These are phyloP conservation scores for Lepidochrysops patricia DNA, from an alignment of 2,888 invertebrate species.

Conservation along the genomic window DNA sequence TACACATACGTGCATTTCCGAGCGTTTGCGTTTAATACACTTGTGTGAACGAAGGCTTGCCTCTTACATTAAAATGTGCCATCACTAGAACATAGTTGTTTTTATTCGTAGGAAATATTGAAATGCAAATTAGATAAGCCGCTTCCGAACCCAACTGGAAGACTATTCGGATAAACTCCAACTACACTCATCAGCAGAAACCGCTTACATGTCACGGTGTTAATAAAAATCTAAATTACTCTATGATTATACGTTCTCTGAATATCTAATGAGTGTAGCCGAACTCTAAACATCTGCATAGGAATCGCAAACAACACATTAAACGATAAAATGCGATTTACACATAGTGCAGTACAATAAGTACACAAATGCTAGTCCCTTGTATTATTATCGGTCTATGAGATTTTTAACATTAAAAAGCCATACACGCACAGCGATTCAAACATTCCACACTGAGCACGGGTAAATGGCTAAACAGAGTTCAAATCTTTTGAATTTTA, in stretches of 20 bases:
- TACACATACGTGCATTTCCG: neutral
- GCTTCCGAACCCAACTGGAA: constrained; percentile 51
- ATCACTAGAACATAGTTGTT: constrained; percentile 23
- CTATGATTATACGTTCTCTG: neutral
- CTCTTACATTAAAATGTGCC: constrained; percentile 26
- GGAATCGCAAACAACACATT: constrained; percentile 15
- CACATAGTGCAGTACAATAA: constrained; percentile 43
- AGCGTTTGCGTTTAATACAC: too few relatives aligned
- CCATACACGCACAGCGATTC: constrained; percentile 63
- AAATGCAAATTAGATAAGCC: constrained; percentile 39
- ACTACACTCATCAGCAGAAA: constrained; percentile 17
- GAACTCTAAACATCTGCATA: neutral
- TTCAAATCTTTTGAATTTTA: neutral
- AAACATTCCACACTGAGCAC: constrained; percentile 48
- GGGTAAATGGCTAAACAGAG: neutral
- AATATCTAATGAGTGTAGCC: neutral
- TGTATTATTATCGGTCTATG: constrained; percentile 58
- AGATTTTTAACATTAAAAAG: constrained; percentile 54
- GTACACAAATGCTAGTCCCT: constrained; percentile 57
- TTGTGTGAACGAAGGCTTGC: neutral
- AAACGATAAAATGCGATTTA: constrained; percentile 32
- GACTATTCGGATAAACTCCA: constrained; percentile 43
- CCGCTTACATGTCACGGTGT: neutral
- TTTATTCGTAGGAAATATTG: constrained; percentile 33
- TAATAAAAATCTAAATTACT: neutral